Evolutionary conservation across 2,888 invertebrate species (phyloP), one percentile per base, ranked within the genome.

Genomic region (Andrena marginata): DNA sequence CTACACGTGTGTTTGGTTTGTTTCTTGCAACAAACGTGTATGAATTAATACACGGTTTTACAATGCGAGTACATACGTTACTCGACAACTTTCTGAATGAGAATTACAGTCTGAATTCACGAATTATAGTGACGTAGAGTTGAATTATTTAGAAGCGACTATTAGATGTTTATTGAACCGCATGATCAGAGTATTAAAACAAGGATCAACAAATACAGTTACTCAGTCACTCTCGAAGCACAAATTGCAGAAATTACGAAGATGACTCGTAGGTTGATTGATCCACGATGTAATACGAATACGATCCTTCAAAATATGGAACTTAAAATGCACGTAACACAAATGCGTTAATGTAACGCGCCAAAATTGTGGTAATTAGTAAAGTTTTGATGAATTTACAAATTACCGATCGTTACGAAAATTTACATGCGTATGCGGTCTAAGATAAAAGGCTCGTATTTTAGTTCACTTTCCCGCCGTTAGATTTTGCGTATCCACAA

Each of bases 331-430:
- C 4, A 49, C n/a, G 5, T 7, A 7, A 0, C 23, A 8, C 2
- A 60, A 70, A 20, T 35, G 26, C 23, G 62, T 10, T 13, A 31
- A 42, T n/a, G n/a, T 29, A 31, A 29, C 49, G 23, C 20, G 23
- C 20, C 56, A 56, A 29, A 6, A 20, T 20, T 33, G 4, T 2
- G 51, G 0, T 16, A 29, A 13, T 51, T n/a, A n/a, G 23, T 42
- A 16, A 42, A 31, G 29, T 63, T 76, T 54, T 23, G 60, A 63
- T 73, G 42, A n/a, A 31, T 63, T 76, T 62, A 23, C n/a, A 62
- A 76, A 76, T 54, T 35, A 42, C 0, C 20, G 16, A 42, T 42
- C 13, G 4, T 42, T 42, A 13, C 13, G 42, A 42, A 42, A 13
- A 42, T 42, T 42, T 13, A 42, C 42, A 42, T 42, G 42, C 42